Base-by-base conservation (phyloP, 2,888 invertebrate genomes). In the Lasius fuliginosus region DNA sequence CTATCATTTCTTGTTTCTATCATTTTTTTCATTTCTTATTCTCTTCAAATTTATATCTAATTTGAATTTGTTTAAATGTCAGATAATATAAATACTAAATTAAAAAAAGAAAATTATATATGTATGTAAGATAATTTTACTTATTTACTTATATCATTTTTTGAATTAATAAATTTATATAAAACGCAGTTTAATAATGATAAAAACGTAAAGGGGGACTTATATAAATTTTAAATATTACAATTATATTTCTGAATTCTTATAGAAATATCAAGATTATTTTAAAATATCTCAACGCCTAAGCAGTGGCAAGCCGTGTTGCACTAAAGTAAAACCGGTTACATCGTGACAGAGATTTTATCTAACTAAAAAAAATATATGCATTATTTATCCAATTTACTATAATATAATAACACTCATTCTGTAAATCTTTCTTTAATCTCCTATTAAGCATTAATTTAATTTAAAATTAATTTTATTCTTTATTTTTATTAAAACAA, bases 271-370 rank as follows among this genome's bases (percentile, higher is more conserved):
- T 5, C 3, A 12, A 33, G 23, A 33, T 18, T 18, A 6, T 23
- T 36, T 33, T 0, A 15, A 46, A 33, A 58, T 1, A 74, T 53
- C 1, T 1, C 15, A 58, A 76, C 89, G 88, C 91, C 91, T 89
- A 6, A 49, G 5, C 36, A 23, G 1, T 85, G 87, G 90, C 90
- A 90, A 88, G 58, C 81, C 27, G 67, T 27, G 18, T n/a, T 71
- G 42, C 92, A 73, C 1, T 9, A 9, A 3, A 56, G 91, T 62
- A 40, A 82, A 69, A 65, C 85, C 9, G 85, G 84, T 84, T 60
- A 30, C 76, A 23, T 79, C 8, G 36, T 36, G 8, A 27, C 33
- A 46, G 12, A 33, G 33, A 9, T 27, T 33, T 49, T 23, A 23
- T 8, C 4, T 68, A 46, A 23, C 27, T 65, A 12, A 27, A 67